These are phyloP conservation scores for Aphaenogaster floridana DNA, from an alignment of 1,140 invertebrate genomes.

Conservation along the genomic window DNA sequence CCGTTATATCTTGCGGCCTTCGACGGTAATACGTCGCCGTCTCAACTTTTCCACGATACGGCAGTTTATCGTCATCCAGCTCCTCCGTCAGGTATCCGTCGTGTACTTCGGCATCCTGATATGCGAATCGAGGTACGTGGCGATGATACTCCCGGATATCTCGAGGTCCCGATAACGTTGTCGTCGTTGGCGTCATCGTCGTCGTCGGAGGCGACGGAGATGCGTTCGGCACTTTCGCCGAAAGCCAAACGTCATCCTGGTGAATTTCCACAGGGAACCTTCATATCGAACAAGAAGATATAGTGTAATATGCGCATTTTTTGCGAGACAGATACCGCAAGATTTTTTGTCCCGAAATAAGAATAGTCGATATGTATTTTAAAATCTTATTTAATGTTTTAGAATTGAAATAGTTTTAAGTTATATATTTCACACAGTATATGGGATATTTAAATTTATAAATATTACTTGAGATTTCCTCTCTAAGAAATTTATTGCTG, in stretches of 20 bases:
- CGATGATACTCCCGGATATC: slow-evolving; percentile 28
- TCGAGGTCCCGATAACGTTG: neutral
- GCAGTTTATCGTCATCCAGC: slow-evolving; percentile 40
- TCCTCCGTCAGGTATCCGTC: slow-evolving; percentile 63
- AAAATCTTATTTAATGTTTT: neutral
- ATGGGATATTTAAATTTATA: neutral
- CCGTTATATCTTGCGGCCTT: slow-evolving; percentile 71
- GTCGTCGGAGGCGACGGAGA: slow-evolving; percentile 2
- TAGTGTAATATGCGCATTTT: slow-evolving; percentile 14
- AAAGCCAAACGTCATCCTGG: slow-evolving; percentile 29
- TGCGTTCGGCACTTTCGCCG: slow-evolving; percentile 26
- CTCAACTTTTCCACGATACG: slow-evolving; percentile 55
- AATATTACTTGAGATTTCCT: neutral
- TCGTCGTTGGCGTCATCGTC: neutral
- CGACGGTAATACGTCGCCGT: slow-evolving; percentile 51
- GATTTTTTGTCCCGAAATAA: neutral
- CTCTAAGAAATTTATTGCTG: neutral
- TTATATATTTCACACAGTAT: neutral
- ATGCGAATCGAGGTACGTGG: slow-evolving; percentile 33
- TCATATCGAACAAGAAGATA: slow-evolving; percentile 7
- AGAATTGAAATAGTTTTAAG: neutral
- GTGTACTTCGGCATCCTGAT: slow-evolving; percentile 55
- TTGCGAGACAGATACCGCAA: neutral
- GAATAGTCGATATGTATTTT: neutral
- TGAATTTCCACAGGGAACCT: slow-evolving; percentile 44